phyloP scores from a whole-genome alignment of 1,140 invertebrate genomes.

The Solen grandis region DNA sequence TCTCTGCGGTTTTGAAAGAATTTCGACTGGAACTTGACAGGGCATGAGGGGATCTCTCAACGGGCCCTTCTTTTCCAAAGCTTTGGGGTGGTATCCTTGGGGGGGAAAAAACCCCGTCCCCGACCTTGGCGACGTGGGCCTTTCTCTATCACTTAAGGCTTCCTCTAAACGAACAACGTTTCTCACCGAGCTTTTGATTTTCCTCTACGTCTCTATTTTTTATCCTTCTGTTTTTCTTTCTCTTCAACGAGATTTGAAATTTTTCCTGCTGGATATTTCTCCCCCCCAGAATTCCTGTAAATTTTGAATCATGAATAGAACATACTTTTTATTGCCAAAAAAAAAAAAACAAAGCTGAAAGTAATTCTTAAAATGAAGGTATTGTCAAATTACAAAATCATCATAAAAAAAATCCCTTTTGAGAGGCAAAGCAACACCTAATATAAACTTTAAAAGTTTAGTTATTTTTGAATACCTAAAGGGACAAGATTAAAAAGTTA shows the following conservation, averaged over 20 bases:
- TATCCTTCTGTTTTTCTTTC: slow-evolving; percentile 55
- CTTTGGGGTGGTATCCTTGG: slow-evolving; percentile 9
- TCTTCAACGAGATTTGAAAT: slow-evolving; percentile 62
- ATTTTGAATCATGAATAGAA: too few relatives aligned
- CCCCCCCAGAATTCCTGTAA: slow-evolving; percentile 54
- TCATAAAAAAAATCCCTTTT: neutral
- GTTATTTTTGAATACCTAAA: neutral
- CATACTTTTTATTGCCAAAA: neutral
- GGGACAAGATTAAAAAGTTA: neutral
- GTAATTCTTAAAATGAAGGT: neutral
- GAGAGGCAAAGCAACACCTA: neutral
- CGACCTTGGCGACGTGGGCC: slow-evolving; percentile 1
- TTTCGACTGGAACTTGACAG: slow-evolving; percentile 46
- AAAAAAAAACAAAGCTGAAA: too few relatives aligned
- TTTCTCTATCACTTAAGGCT: slow-evolving; percentile 59
- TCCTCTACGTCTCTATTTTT: slow-evolving; percentile 61
- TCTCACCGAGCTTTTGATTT: slow-evolving; percentile 59
- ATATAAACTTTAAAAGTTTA: neutral
- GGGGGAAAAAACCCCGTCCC: slow-evolving; percentile 23
- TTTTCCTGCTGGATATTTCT: slow-evolving; percentile 63
- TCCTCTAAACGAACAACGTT: slow-evolving; percentile 59
- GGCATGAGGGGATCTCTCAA: slow-evolving; percentile 49
- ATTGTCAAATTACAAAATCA: neutral
- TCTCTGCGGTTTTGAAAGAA: slow-evolving; percentile 34
- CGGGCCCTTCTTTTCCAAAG: slow-evolving; percentile 41